Evolutionary conservation across 2,888 invertebrate genomes (phyloP).

Genomic region (Mimas tiliae): DNA sequence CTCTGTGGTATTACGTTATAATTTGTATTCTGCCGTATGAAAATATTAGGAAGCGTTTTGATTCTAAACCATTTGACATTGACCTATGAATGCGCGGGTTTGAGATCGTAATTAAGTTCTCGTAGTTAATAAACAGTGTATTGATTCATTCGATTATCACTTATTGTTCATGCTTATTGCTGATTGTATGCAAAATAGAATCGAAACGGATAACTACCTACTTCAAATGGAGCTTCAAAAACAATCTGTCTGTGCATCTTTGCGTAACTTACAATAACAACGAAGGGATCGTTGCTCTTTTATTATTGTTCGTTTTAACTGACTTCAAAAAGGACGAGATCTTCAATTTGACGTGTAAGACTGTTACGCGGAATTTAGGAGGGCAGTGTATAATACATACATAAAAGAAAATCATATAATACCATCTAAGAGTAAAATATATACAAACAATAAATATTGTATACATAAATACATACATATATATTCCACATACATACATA

Average conservation of each 20-base stretch:
- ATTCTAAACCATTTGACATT: conserved; percentile 4
- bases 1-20: too few relatives aligned
- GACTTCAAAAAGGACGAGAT: too few relatives aligned
- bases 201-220: not conserved
- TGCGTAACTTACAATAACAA: not conserved
- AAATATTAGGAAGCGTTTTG: not conserved
- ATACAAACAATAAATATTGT: too few relatives aligned
- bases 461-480: too few relatives aligned
- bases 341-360: too few relatives aligned
- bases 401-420: too few relatives aligned
- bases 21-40: too few relatives aligned
- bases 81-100: conserved; percentile 27
- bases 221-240: not conserved
- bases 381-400: too few relatives aligned
- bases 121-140: conserved; percentile 7
- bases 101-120: conserved; percentile 6
- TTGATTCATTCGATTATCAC: conserved; percentile 40
- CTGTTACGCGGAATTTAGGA: too few relatives aligned
- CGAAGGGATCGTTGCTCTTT: not conserved
- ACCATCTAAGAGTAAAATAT: too few relatives aligned
- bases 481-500: too few relatives aligned
- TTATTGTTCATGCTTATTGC: conserved; percentile 36
- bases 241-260: not conserved
- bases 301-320: not conserved
- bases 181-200: conserved; percentile 26